Evolutionary conservation across 64 coral and sea anemone genomes (phyloP), one percentile per base, ranked within the genome.

Genomic region (Dendrophyllia cribrosa): DNA sequence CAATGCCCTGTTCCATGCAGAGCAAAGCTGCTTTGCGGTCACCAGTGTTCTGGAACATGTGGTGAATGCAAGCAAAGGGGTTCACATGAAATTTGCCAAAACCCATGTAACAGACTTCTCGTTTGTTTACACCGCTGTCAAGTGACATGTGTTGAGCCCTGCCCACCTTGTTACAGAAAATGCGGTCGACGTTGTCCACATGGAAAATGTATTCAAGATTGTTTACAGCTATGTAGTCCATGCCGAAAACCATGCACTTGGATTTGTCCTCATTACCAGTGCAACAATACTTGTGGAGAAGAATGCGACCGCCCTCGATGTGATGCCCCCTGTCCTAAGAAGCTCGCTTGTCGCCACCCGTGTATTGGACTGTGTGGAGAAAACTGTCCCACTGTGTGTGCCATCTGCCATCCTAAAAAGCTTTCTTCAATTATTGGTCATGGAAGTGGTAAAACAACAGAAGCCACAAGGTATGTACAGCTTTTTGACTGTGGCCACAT

Each of bases 321-420:
- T 56, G 76, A 95, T 52, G 70, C 50, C 51, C 87, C 86, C 4
- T 94, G 92, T 25, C 55, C 66, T 9, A 89, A 88, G 61, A 70
- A 59, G 23, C 86, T 94, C 10, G 19, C 51, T 10, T 94, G 92
- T 21, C 55, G 86, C 63, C 92, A 94, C 51, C 58, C 45, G 64
- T 94, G 92, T 43, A 89, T 83, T 58, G 92, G 86, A 13, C 81
- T 94, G 9, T 94, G 92, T 45, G 92, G 92, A 46, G 86, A 94
- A 51, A 34, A 58, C 14, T 94, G 92, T 63, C 92, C 86, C 4
- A 82, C 53, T 6, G 12, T 76, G 43, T 94, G 92, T 66, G 69
- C 78, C 16, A 59, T 89, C 19, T 94, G 92, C 45, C 44, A 88
- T 9, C 12, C 92, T 21, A 58, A 20, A 73, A 70, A 76, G 47